Base-by-base conservation (phyloP, 1,140 invertebrate species). In the Plectus sambesii region DNA sequence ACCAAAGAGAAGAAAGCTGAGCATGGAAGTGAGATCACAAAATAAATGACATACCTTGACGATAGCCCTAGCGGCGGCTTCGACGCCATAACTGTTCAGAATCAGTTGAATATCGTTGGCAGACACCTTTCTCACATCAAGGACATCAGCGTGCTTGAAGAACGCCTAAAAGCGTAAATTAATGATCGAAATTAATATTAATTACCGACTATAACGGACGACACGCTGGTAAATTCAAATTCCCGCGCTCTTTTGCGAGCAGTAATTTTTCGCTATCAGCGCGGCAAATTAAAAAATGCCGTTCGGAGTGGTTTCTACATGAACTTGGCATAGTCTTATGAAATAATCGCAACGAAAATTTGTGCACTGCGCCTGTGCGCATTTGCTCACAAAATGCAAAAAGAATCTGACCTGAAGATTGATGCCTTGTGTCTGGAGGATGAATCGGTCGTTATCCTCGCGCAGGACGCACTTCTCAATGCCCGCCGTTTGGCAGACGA, bases 41-140 rank as follows among this genome's bases (percentile, higher is more conserved):
- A 53, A 56, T 20, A 49, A 49, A 46, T 35, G 50, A 42, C 49
- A 60, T 49, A 77, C 79, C 51, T 74, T 73, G 19, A 88, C 80
- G 45, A 98, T 85, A 5, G 88, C 83, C 70, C 80, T 81, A 37
- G 79, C 78, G 0, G 89, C 92, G 6, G 93, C 92, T 76, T 98
- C 93, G 54, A 98, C 92, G 8, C 93, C 93, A 69, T 93, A 98
- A 4, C 48, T 53, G 6, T 61, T 51, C 3, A 59, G 47, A 56
- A 98, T 83, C 5, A 80, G 80, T 62, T 94, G 85, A 47, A 98
- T 85, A 66, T 97, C 87, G 64, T 99, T 99, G 6, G 82, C 84
- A 68, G 94, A 92, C 0, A 97, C 68, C 51, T 76, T 78, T 62
- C 86, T 82, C 3, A 96, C 68, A 69, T 94, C 81, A n/a, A 97